These are phyloP conservation scores for Solenopsis fugax DNA, from an alignment of 1,140 invertebrate species.

Conservation along the genomic window DNA sequence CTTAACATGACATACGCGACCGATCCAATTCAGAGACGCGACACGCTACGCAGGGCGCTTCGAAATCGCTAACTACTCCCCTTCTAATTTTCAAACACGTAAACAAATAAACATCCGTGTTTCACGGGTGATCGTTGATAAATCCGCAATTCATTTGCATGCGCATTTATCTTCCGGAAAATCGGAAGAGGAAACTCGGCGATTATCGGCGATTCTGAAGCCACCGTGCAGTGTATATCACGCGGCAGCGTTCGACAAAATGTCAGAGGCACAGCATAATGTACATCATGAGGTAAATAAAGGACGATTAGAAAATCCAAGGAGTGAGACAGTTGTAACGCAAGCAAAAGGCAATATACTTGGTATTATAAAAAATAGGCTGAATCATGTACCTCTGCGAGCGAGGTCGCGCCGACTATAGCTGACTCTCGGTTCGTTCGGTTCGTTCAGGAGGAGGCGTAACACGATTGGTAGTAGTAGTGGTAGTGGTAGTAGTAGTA, in stretches of 20 bases:
- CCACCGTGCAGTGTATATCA: background rate
- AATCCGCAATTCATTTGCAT: background rate
- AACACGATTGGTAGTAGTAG: constrained; percentile 84
- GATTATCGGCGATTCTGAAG: background rate
- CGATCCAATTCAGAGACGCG: constrained; percentile 15
- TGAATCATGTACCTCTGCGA: constrained; percentile 82
- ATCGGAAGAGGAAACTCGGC: background rate
- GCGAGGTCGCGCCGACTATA: constrained; percentile 84
- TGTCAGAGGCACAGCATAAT: constrained; percentile 40
- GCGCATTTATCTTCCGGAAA: background rate
- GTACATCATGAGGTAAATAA: constrained; percentile 47
- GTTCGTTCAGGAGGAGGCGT: constrained; percentile 85
- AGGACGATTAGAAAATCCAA: constrained; percentile 42
- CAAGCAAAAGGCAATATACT: constrained; percentile 75
- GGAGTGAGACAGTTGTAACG: constrained; percentile 65
- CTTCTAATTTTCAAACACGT: background rate
- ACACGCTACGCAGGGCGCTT: background rate
- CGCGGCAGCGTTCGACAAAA: constrained; percentile 1
- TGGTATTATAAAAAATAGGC: constrained; percentile 73
- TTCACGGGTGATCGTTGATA: background rate
- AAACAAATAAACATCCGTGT: background rate
- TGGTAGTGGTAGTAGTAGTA: constrained; percentile 79
- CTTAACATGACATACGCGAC: constrained; percentile 2
- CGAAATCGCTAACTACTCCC: background rate
- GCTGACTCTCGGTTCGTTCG: constrained; percentile 83